A percentile compares a stretch with the other conserved stretches of the same genome.
These are phyloP conservation scores for Drosophila oshimai DNA, from an alignment of 1,140 invertebrate genomes.

Conservation along the genomic window DNA sequence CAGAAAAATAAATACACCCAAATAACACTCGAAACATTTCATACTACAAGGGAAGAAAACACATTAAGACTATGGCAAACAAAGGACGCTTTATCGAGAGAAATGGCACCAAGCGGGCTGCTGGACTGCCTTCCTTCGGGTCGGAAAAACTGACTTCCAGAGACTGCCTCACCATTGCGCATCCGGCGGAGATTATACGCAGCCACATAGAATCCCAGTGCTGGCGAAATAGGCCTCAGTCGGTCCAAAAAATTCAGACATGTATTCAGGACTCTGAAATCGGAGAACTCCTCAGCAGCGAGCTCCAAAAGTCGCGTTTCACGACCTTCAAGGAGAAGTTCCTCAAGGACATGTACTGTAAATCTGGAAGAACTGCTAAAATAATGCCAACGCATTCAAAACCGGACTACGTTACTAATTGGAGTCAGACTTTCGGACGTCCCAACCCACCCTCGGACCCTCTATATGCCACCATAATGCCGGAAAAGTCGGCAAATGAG, in stretches of 20 bases:
- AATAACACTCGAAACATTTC: background rate
- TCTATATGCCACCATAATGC: conserved; percentile 52
- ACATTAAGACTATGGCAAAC: conserved; percentile 24
- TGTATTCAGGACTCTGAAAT: conserved; percentile 18
- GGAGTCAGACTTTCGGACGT: conserved; percentile 47
- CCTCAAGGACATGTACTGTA: conserved; percentile 59
- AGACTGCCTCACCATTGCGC: background rate
- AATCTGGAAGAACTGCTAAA: conserved; percentile 40
- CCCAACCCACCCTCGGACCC: background rate
- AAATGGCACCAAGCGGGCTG: conserved; percentile 17
- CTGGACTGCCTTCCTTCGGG: conserved; percentile 16
- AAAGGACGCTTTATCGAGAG: conserved; percentile 27
- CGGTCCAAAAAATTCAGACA: conserved; percentile 6
- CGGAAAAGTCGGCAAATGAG: conserved; percentile 44
- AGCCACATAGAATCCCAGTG: conserved; percentile 17
- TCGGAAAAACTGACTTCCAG: background rate
- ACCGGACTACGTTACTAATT: conserved; percentile 49
- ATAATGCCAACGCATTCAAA: conserved; percentile 41
- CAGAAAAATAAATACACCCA: background rate
- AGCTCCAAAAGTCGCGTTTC: conserved; percentile 58
- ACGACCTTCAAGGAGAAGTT: conserved; percentile 57
- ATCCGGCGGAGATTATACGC: conserved; percentile 30
- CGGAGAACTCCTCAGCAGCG: conserved; percentile 30
- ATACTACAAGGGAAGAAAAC: background rate
- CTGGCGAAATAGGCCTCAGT: background rate